Evolutionary conservation across 2,888 invertebrate genomes (phyloP).

Genomic region (Chloroclysta siterata): DNA sequence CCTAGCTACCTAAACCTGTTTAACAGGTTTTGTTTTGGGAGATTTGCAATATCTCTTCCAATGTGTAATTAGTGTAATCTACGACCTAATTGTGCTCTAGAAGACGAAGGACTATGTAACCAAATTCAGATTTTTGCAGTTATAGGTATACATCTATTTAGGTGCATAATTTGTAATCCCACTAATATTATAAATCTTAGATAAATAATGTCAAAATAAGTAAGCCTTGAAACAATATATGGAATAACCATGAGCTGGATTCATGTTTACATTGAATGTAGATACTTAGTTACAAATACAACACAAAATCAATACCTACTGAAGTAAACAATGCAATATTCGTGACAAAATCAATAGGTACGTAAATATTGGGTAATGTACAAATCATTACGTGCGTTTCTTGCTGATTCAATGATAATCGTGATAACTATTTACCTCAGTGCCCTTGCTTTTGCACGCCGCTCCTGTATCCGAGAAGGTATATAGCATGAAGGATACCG

Average conservation of each 20-base stretch:
- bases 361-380: not conserved
- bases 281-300: not conserved
- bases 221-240: constrained; percentile 15
- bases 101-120: no score
- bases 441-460: constrained; percentile 87
- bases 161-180: no score
- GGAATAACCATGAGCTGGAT: constrained; percentile 12
- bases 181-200: no score
- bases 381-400: not conserved
- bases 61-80: not conserved
- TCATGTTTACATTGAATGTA: constrained; percentile 3
- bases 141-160: no score
- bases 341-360: not conserved
- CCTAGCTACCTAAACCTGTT: constrained; percentile 16
- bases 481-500: constrained; percentile 91
- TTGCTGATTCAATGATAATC: constrained; percentile 24
- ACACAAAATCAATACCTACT: not conserved
- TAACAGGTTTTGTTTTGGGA: constrained; percentile 8
- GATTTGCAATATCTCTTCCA: constrained; percentile 1
- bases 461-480: constrained; percentile 89
- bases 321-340: not conserved
- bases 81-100: not conserved
- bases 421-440: constrained; percentile 66
- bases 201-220: constrained; percentile 4
- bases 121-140: no score